These are phyloP conservation scores for Sinocyclocheilus maitianheensis DNA, from an alignment of 2,113 vertebrate species.

Conservation along the genomic window DNA sequence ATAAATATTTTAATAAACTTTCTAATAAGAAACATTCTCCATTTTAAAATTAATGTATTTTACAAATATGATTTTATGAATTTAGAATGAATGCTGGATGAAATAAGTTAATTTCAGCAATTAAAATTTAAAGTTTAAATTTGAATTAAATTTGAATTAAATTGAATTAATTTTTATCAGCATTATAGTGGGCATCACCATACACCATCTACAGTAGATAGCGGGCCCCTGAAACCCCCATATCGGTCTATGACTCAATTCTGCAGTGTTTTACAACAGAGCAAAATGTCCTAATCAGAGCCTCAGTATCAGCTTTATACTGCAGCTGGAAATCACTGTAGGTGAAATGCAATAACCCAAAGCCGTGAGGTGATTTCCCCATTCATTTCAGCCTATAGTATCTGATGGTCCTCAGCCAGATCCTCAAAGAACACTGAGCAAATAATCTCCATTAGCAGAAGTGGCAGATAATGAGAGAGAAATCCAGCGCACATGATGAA, in stretches of 20 bases:
- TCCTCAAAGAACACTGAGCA: constrained; percentile 55
- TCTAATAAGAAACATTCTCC: background rate
- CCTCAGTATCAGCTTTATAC: background rate
- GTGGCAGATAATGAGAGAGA: constrained; percentile 63
- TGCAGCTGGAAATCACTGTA: background rate
- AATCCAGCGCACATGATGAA: constrained; percentile 43
- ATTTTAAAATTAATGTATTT: background rate
- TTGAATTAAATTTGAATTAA: background rate
- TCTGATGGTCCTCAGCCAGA: constrained; percentile 54
- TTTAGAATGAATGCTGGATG: background rate
- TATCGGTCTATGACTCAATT: background rate
- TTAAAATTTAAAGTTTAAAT: background rate
- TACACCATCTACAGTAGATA: background rate
- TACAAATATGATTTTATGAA: background rate
- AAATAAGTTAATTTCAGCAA: background rate
- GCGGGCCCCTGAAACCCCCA: background rate
- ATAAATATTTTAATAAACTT: background rate
- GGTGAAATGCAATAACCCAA: background rate
- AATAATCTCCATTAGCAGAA: constrained; percentile 56
- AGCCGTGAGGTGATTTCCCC: background rate
- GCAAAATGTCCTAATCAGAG: background rate
- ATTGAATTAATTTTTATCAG: no score
- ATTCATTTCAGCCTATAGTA: constrained; percentile 29
- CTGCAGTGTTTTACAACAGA: background rate
- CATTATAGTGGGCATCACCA: no score